Conservation (phyloP, 2,888 invertebrate species). For the Gnatocerus cornutus region DNA sequence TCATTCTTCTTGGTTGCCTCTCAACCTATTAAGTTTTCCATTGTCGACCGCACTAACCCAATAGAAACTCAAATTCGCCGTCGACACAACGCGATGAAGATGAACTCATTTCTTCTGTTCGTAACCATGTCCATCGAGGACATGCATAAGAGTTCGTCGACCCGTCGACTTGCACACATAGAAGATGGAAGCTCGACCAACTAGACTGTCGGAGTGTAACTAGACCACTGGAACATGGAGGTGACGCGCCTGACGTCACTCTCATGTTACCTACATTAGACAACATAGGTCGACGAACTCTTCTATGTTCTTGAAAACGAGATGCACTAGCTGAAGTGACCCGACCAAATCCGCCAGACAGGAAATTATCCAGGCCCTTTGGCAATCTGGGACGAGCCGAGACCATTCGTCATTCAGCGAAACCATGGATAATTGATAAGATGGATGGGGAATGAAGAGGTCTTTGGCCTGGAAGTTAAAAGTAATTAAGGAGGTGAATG, state of each 20-base stretch:
- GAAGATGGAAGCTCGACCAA: slow-evolving; percentile 57
- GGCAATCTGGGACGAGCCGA: slow-evolving; percentile 33
- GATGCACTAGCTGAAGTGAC: slow-evolving; percentile 30
- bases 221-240: slow-evolving; percentile 71
- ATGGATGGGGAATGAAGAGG: slow-evolving; percentile 5
- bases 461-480: slow-evolving; percentile 17
- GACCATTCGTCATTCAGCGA: slow-evolving; percentile 29
- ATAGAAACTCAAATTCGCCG: slow-evolving; percentile 34
- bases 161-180: slow-evolving; percentile 51
- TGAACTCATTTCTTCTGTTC: slow-evolving; percentile 64
- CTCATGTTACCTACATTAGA: slow-evolving; percentile 69
- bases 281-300: slow-evolving; percentile 64
- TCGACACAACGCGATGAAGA: slow-evolving; percentile 46
- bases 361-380: slow-evolving; percentile 35
- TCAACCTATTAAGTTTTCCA: slow-evolving; percentile 20
- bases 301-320: slow-evolving; percentile 50
- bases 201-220: slow-evolving; percentile 64
- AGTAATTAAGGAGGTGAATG: background rate
- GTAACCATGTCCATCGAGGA: slow-evolving; percentile 61
- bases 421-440: slow-evolving; percentile 15
- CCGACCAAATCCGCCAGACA: slow-evolving; percentile 38
- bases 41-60: slow-evolving; percentile 19
- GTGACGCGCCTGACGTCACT: slow-evolving; percentile 70
- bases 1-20: too few relatives aligned
- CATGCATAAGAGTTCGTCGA: slow-evolving; percentile 58